Evolutionary conservation across 2,888 invertebrate genomes (phyloP).

Genomic region (Dicycla oo): DNA sequence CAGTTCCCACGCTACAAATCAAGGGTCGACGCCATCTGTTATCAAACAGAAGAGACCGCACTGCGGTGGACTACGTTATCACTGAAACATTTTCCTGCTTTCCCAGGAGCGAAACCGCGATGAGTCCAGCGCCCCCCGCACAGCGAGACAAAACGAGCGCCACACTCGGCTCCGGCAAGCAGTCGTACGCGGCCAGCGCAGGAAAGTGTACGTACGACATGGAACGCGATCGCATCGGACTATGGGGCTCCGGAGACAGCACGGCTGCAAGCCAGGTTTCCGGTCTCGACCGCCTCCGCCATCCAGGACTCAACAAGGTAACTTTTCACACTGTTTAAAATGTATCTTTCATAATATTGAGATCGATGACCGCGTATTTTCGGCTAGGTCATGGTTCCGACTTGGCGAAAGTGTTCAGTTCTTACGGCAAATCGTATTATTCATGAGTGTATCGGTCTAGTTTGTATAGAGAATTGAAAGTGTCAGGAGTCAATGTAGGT

Average conservation of each 20-base stretch:
- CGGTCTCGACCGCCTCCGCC: constrained; percentile 92
- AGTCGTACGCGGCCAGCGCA: constrained; percentile 78
- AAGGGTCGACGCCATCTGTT: constrained; percentile 83
- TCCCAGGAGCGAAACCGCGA: constrained; percentile 88
- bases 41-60: constrained; percentile 79
- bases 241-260: constrained; percentile 91
- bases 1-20: constrained; percentile 65
- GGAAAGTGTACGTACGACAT: constrained; percentile 82
- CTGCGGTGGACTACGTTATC: constrained; percentile 77
- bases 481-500: constrained; percentile 31
- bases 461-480: constrained; percentile 21
- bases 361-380: constrained; percentile 69
- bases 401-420: constrained; percentile 74
- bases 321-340: constrained; percentile 41
- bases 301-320: constrained; percentile 94
- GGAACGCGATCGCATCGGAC: constrained; percentile 92
- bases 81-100: constrained; percentile 87
- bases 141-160: constrained; percentile 82
- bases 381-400: constrained; percentile 80
- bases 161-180: constrained; percentile 73
- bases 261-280: constrained; percentile 88
- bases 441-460: constrained; percentile 36
- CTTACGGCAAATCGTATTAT: constrained; percentile 54
- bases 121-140: constrained; percentile 87
- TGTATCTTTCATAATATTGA: background rate